Conservation (phyloP, 1,140 invertebrate species). For the Vanessa atalanta region DNA sequence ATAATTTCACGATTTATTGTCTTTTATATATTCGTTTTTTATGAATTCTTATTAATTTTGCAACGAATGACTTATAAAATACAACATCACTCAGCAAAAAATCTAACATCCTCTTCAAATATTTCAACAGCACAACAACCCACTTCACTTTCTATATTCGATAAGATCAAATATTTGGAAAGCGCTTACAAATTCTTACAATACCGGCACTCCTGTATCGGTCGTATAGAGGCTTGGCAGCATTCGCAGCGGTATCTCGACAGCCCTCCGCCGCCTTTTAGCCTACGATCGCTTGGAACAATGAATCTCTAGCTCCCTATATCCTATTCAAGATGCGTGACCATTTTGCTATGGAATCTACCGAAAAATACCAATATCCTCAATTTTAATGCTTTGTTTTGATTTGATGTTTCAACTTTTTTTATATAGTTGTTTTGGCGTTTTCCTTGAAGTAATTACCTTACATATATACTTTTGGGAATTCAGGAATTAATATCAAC, state of each 20-base stretch:
- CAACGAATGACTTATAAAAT: too few relatives aligned
- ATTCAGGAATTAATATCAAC: too few relatives aligned
- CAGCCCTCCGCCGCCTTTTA: slow-evolving; percentile 48
- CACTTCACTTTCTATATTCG: not conserved
- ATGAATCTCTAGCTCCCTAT: slow-evolving; percentile 41
- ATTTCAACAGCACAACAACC: not conserved
- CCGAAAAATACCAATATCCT: slow-evolving; percentile 34
- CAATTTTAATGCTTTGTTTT: slow-evolving; percentile 4
- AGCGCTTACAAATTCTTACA: slow-evolving; percentile 6
- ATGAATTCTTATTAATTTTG: too few relatives aligned
- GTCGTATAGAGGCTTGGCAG: slow-evolving; percentile 34
- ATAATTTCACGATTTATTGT: too few relatives aligned
- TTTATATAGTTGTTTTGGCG: not conserved
- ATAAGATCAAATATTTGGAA: slow-evolving; percentile 27
- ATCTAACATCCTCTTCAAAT: not conserved
- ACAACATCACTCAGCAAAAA: too few relatives aligned
- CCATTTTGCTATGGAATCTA: slow-evolving; percentile 27
- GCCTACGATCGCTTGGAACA: slow-evolving; percentile 52
- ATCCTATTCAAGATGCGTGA: slow-evolving; percentile 21
- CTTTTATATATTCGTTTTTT: too few relatives aligned
- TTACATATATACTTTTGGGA: too few relatives aligned
- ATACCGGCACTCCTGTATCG: slow-evolving; percentile 15
- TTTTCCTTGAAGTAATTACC: not conserved
- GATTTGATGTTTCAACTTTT: not conserved
- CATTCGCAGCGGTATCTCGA: slow-evolving; percentile 46